Evolutionary conservation across 2,888 invertebrate genomes (phyloP), one percentile per base, ranked within the genome.

Genomic region (Dusona sp.): DNA sequence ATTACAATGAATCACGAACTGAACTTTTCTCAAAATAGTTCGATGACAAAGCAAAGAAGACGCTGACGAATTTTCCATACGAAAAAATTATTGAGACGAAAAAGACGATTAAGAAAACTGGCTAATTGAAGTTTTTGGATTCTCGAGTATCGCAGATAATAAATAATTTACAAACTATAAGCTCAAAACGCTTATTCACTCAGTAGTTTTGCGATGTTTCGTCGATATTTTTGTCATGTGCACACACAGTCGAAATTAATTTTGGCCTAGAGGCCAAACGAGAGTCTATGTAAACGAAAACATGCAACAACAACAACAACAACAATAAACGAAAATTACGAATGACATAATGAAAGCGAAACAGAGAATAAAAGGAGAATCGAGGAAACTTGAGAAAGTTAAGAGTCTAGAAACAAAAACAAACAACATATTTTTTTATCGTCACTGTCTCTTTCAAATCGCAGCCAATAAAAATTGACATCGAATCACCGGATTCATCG

Each of bases 181-280:
- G 36, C 65, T 33, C 25, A 4, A 33, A 29, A 65, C 45, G 48
- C 36, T 38, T 54, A 9, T 38, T 22, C 16, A 22, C 22, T 25
- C 70, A 48, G 6, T 25, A 8, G n/a, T 68, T 38, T 72, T 74
- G 78, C 72, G 61, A 79, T 78, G 90, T 91, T 91, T 11, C 42
- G 11, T 42, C 42, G 11, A 9, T 91, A 90, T 91, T 84, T 85
- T 79, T 91, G 89, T 92, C 89, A 89, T 90, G 89, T 89, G 90
- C 90, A 90, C 89, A 89, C 86, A 86, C 87, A 89, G 57, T 79
- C 22, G 45, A 29, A 78, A 80, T 79, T 79, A 78, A 75, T 85
- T 78, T 77, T 81, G 45, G 75, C 64, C 81, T 42, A 11, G 33
- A 4, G 33, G 33, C 4, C 33, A 33, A 33, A 33, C 4, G 2